These are phyloP conservation scores for Nomada fucata DNA, from an alignment of 2,888 invertebrate species.

Conservation along the genomic window DNA sequence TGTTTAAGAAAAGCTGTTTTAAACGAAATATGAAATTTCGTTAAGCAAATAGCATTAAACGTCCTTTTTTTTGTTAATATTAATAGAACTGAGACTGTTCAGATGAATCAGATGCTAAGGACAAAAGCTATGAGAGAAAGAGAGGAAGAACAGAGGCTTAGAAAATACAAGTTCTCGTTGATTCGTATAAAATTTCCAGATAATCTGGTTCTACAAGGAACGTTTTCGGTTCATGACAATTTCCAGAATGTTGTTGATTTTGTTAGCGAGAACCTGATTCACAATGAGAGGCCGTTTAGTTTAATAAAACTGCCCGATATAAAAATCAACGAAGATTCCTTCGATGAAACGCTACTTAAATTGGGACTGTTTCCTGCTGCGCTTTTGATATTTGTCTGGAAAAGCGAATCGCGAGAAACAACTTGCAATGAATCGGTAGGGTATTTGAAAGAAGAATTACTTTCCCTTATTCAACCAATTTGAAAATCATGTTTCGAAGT, in stretches of 20 bases:
- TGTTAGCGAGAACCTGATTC: conserved; percentile 90
- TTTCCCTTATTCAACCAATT: conserved; percentile 80
- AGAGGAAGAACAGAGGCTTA: conserved; percentile 91
- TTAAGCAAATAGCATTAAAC: conserved; percentile 10
- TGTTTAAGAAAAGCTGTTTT: neutral
- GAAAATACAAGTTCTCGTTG: conserved; percentile 93
- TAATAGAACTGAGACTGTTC: conserved; percentile 89
- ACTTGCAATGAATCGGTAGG: conserved; percentile 84
- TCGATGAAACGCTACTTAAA: conserved; percentile 91
- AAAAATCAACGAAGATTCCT: conserved; percentile 86
- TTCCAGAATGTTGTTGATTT: conserved; percentile 91
- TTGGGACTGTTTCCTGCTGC: conserved; percentile 93
- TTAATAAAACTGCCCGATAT: conserved; percentile 89
- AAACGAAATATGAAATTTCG: neutral
- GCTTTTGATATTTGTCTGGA: conserved; percentile 91
- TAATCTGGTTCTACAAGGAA: conserved; percentile 93
- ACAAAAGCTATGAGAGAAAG: conserved; percentile 98
- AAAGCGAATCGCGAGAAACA: conserved; percentile 72
- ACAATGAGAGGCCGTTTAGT: conserved; percentile 89
- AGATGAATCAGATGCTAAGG: conserved; percentile 92
- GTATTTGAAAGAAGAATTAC: conserved; percentile 91
- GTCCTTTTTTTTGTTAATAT: neutral
- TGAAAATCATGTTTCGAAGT: conserved; percentile 39
- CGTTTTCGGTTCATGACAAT: conserved; percentile 94
- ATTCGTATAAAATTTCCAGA: conserved; percentile 96